Evolutionary conservation across 1,140 invertebrate species (phyloP).

Genomic region (Dendroctonus ponderosae): DNA sequence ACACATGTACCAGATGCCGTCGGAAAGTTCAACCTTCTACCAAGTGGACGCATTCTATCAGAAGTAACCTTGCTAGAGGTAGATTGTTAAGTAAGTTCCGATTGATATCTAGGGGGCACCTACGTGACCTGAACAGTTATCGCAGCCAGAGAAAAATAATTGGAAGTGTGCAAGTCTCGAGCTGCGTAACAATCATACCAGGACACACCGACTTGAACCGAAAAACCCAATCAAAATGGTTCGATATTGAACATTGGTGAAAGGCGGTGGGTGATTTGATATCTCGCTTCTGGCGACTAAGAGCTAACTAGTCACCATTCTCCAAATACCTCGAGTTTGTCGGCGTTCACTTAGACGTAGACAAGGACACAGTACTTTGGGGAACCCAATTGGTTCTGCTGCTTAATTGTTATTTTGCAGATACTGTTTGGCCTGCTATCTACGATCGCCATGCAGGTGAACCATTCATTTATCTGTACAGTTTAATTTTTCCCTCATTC

Average conservation of each 20-base stretch:
- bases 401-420: too few relatives aligned
- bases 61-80: constrained; percentile 10
- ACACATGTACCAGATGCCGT: not conserved
- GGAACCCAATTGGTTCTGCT: constrained; percentile 16
- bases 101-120: constrained; percentile 5
- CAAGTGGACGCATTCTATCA: not conserved
- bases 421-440: too few relatives aligned
- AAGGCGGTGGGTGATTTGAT: constrained; percentile 23
- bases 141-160: not conserved
- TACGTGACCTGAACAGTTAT: constrained; percentile 17
- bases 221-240: constrained; percentile 11
- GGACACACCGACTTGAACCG: constrained; percentile 20
- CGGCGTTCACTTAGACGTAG: constrained; percentile 14
- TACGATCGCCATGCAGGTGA: too few relatives aligned
- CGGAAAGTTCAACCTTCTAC: not conserved
- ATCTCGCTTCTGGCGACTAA: constrained; percentile 18
- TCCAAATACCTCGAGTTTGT: constrained; percentile 22
- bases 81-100: constrained; percentile 5
- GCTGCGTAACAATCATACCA: constrained; percentile 22
- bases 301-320: constrained; percentile 16
- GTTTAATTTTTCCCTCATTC: too few relatives aligned
- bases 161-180: constrained; percentile 3
- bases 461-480: too few relatives aligned
- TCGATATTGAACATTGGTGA: constrained; percentile 25
- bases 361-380: constrained; percentile 19